A percentile compares a stretch with the other conserved stretches of the same genome.
Evolutionary conservation across 2,888 invertebrate genomes (phyloP).

Genomic region (Pristionchus exspectatus): DNA sequence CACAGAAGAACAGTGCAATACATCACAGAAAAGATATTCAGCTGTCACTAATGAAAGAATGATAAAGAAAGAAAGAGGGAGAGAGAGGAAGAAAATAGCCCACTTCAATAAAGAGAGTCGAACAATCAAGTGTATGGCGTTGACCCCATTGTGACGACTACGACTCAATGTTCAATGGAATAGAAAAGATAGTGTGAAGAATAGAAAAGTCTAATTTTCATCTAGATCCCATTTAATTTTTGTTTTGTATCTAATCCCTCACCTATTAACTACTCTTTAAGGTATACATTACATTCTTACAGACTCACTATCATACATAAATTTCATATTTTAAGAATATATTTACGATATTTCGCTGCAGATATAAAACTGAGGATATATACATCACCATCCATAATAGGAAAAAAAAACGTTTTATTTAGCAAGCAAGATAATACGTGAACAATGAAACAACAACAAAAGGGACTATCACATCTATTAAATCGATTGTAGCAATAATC

Average conservation of each 20-base stretch:
- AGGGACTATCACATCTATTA: neutral
- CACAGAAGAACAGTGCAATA: neutral
- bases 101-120: neutral
- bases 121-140: neutral
- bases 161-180: neutral
- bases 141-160: neutral
- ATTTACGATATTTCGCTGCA: too few relatives aligned
- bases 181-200: neutral
- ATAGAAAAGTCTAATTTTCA: too few relatives aligned
- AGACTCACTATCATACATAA: too few relatives aligned
- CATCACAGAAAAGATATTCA: neutral
- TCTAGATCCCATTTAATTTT: neutral
- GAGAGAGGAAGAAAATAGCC: neutral
- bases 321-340: too few relatives aligned
- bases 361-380: too few relatives aligned
- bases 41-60: neutral
- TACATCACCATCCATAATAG: too few relatives aligned
- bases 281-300: neutral
- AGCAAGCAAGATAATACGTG: neutral
- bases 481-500: slow-evolving; percentile 2
- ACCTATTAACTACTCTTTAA: neutral
- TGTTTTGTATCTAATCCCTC: neutral
- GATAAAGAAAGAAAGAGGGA: neutral
- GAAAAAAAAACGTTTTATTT: too few relatives aligned
- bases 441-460: neutral